Evolutionary conservation across 2,797 vertebrate genomes (phyloP), one percentile per base, ranked within the genome.

Genomic region (Peromyscus nudipes): DNA sequence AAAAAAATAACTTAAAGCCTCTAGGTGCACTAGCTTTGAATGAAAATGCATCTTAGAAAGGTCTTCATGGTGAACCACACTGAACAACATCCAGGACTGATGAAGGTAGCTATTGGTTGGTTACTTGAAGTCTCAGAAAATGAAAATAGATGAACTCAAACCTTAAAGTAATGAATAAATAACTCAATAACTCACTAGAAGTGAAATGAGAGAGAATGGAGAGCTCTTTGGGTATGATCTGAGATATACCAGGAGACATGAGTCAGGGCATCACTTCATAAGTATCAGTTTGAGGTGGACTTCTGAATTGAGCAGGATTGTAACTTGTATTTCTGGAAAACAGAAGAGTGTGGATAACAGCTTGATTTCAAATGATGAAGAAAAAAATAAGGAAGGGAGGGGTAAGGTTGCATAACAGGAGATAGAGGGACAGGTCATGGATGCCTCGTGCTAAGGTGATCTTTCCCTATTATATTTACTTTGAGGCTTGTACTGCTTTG

Each of bases 51-150:
- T 65, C 34, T 60, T 85, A 82, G 60, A 49, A 67, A 52, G 40
- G 13, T 77, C n/a, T 90, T 71, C 31, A 23, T 76, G 60, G 2
- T 9, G 1, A 27, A 52, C 6, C 19, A 27, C 82, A 11, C 6
- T 13, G 65, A 21, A 29, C 13, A 52, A 29, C 17, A 79, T 27
- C 43, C 49, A 71, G 46, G 17, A 43, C 1, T 34, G 12, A 6
- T 8, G 1, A 81, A 12, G 6, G 6, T 34, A 1, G 9, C 10
- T 34, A 21, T 76, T 31, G 49, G 2, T 57, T 46, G 43, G 1
- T 62, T 93, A 23, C 25, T 76, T 92, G 19, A 34, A 92, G 94
- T 29, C 75, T 80, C 34, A 83, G 62, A 73, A 85, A 90, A 75
- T 4, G n/a, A 60, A 65, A 55, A 77, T 57, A 49, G n/a, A 43